These are phyloP conservation scores for Prorops nasuta DNA, from an alignment of 1,140 invertebrate species.

Conservation along the genomic window DNA sequence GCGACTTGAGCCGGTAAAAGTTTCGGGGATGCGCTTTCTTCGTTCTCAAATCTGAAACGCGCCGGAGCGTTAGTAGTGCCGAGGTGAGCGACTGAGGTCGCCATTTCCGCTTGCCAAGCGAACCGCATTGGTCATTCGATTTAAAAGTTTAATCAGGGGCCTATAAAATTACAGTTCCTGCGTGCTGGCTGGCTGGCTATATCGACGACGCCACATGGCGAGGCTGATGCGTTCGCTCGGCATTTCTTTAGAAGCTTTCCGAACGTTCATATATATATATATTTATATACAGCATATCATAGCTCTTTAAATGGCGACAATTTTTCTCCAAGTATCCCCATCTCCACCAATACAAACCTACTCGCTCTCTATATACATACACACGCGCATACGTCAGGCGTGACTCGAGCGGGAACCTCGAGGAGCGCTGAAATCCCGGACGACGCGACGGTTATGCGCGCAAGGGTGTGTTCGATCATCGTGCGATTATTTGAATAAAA, in stretches of 20 bases:
- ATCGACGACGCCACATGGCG: no score
- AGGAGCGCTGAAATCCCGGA: no score
- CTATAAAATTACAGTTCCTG: slow-evolving; percentile 49
- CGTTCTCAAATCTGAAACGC: slow-evolving; percentile 44
- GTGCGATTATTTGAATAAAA: slow-evolving; percentile 36
- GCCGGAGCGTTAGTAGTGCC: slow-evolving; percentile 51
- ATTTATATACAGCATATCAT: background rate
- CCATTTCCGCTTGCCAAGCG: slow-evolving; percentile 53
- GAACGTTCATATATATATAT: background rate
- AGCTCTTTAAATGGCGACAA: no score
- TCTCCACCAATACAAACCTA: background rate
- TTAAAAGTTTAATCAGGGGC: slow-evolving; percentile 57
- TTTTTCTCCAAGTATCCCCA: no score
- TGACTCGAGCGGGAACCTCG: no score
- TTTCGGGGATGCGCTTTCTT: slow-evolving; percentile 49
- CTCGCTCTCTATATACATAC: background rate
- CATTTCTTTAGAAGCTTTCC: background rate
- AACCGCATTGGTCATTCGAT: slow-evolving; percentile 50
- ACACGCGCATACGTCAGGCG: background rate
- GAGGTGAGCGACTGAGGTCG: slow-evolving; percentile 56
- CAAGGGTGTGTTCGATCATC: slow-evolving; percentile 34
- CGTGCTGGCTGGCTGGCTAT: background rate
- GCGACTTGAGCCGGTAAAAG: slow-evolving; percentile 38
- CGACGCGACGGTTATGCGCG: no score
- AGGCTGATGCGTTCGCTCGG: no score